Evolutionary conservation across 1,140 invertebrate genomes (phyloP).

Genomic region (Bombus sibiricus): DNA sequence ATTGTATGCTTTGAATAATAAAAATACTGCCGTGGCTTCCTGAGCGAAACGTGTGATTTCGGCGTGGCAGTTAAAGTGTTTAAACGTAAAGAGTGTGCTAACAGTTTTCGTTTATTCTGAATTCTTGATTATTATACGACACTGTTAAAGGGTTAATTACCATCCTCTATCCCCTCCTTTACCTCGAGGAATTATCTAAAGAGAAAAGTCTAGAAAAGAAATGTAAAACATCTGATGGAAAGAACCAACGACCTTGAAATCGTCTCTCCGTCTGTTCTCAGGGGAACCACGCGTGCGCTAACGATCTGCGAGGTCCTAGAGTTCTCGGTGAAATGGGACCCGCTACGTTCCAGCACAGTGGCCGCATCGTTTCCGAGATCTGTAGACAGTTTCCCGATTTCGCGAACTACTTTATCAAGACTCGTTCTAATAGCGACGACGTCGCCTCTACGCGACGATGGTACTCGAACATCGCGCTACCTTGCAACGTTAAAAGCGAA

Average conservation of each 20-base stretch:
- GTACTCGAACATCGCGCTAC: slow-evolving; percentile 1
- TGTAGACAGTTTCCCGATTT: slow-evolving; percentile 25
- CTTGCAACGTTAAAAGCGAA: too few relatives aligned
- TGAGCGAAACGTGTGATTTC: too few relatives aligned
- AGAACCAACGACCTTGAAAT: slow-evolving; percentile 56
- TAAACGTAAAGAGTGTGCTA: background rate
- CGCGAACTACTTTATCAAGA: background rate
- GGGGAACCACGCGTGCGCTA: slow-evolving; percentile 55
- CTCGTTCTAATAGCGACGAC: background rate
- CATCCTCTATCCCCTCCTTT: slow-evolving; percentile 22
- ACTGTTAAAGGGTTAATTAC: background rate
- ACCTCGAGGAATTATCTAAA: background rate
- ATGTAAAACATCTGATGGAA: background rate
- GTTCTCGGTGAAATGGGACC: slow-evolving; percentile 55
- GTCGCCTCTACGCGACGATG: background rate
- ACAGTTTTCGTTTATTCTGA: too few relatives aligned
- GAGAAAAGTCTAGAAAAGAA: background rate
- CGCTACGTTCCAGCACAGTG: slow-evolving; percentile 23
- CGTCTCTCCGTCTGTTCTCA: slow-evolving; percentile 73
- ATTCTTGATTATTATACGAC: too few relatives aligned
- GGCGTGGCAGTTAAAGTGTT: too few relatives aligned
- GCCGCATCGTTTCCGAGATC: slow-evolving; percentile 31
- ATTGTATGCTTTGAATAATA: too few relatives aligned
- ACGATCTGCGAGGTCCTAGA: slow-evolving; percentile 37
- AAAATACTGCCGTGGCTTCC: too few relatives aligned